phyloP scores from a whole-genome alignment of 1,140 invertebrate genomes.

The Lysiphlebus fabarum region DNA sequence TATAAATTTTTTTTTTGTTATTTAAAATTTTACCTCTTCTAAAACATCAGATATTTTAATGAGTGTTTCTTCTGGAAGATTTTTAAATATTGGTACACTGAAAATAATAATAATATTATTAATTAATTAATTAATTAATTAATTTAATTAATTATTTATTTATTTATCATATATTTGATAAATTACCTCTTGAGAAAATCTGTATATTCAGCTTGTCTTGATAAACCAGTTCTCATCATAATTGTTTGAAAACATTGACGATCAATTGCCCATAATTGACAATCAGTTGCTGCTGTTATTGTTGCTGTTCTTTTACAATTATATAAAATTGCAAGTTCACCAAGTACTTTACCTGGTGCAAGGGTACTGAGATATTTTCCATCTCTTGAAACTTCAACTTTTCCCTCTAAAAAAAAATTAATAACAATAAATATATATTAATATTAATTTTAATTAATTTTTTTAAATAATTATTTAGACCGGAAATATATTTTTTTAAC shows the following conservation, averaged over 20 bases:
- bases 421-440: too few species aligned
- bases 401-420: conserved; percentile 74
- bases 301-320: conserved; percentile 98
- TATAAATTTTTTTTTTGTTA: too few species aligned
- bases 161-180: too few species aligned
- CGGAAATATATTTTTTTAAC: too few species aligned
- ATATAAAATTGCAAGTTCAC: conserved; percentile 97
- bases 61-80: conserved; percentile 90
- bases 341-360: conserved; percentile 93
- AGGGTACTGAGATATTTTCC: conserved; percentile 92
- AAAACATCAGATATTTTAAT: conserved; percentile 97
- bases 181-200: conserved; percentile 96
- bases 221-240: conserved; percentile 97
- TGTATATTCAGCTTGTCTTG: conserved; percentile 94
- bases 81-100: conserved; percentile 97
- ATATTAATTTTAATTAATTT: too few species aligned
- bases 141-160: too few species aligned
- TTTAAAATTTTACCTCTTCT: conserved; percentile 71
- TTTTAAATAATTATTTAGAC: too few species aligned
- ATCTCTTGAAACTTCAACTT: conserved; percentile 95
- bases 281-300: conserved; percentile 93
- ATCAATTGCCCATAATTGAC: conserved; percentile 97
- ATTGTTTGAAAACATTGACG: conserved; percentile 99
- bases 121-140: too few species aligned
- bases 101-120: conserved; percentile 51